These are phyloP conservation scores for Trachymyrmex cornetzi DNA, from an alignment of 1,140 invertebrate species.

Conservation along the genomic window DNA sequence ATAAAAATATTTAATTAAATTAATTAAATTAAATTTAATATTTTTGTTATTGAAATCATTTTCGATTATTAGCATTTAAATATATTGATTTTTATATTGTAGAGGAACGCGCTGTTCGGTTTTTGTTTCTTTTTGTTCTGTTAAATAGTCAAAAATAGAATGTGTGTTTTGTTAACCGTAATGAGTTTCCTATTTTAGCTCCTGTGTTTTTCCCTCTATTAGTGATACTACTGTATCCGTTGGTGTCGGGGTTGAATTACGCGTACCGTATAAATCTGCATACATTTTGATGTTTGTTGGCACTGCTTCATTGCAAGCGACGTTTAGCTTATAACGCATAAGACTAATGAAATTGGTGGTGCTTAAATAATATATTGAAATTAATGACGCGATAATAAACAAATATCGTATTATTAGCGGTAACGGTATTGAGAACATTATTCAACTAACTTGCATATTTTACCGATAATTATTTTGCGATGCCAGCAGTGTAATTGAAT, in stretches of 20 bases:
- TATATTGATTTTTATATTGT: background rate
- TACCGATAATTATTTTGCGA: conserved; percentile 33
- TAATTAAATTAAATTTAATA: conserved; percentile 4
- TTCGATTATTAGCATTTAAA: background rate
- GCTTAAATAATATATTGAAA: conserved; percentile 30
- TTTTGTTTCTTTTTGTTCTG: background rate
- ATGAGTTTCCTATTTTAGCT: conserved; percentile 4
- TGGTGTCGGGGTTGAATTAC: conserved; percentile 16
- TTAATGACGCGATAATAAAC: conserved; percentile 22
- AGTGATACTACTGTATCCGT: background rate
- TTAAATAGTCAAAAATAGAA: background rate
- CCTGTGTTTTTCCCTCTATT: conserved; percentile 7
- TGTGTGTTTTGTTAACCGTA: background rate
- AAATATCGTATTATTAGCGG: conserved; percentile 24
- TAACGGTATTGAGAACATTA: conserved; percentile 20
- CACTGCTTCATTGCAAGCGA: background rate
- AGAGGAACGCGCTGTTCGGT: background rate
- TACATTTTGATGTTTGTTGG: conserved; percentile 45
- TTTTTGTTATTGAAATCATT: background rate
- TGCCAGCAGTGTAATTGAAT: background rate
- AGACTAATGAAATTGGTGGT: conserved; percentile 12
- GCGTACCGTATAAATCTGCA: conserved; percentile 48
- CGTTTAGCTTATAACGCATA: conserved; percentile 24
- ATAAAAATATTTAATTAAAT: too few species aligned
- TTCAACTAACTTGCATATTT: conserved; percentile 23